Base-by-base conservation (phyloP, 2,888 invertebrate species). In the Petrolisthes cinctipes region DNA sequence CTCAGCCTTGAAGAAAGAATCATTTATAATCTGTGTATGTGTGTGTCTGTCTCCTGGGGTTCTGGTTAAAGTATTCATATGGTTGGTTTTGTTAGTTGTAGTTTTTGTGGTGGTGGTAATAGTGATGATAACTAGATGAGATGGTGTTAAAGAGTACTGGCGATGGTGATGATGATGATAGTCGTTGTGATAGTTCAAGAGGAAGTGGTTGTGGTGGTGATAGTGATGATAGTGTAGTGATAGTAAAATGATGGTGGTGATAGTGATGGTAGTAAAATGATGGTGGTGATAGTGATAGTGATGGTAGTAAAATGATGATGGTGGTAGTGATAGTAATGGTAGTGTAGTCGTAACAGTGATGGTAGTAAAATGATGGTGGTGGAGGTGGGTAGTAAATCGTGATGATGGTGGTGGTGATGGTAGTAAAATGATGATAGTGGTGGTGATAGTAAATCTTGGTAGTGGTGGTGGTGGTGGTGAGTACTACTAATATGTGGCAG, bases 391-490 rank as follows among this genome's bases (percentile, higher is more conserved):
- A 76, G 37, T 5, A 23, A 14, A 5, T 76, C 4, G 37, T 23
- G 37, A 76, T 76, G 76, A 5, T 9, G 73, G 73, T 73, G 73
- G 61, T 61, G 61, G 61, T 61, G 61, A 11, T 61, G 61, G 7
- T 61, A 61, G 61, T 9, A 11, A 9, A 61, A 11, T 61, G 6
- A 11, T 6, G 61, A 61, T 11, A 61, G 61, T 61, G 61, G 37
- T 37, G 37, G 37, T 37, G 37, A 37, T 37, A 37, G 37, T 37
- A 37, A 1, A 37, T 37, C 37, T n/a, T 53, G 78, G 20, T n/a
- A 11, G 17, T 79, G 56, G 54, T 79, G 56, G 56, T 79, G 56
- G 17, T 79, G 56, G 54, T 79, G 56, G 56, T 79, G 56, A 17
- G n/a, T 5, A 9, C 9, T 75, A 9, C 9, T 37, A 37, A 37